These are phyloP conservation scores for Stramonita haemastoma DNA, from an alignment of 2,888 invertebrate species.

Conservation along the genomic window DNA sequence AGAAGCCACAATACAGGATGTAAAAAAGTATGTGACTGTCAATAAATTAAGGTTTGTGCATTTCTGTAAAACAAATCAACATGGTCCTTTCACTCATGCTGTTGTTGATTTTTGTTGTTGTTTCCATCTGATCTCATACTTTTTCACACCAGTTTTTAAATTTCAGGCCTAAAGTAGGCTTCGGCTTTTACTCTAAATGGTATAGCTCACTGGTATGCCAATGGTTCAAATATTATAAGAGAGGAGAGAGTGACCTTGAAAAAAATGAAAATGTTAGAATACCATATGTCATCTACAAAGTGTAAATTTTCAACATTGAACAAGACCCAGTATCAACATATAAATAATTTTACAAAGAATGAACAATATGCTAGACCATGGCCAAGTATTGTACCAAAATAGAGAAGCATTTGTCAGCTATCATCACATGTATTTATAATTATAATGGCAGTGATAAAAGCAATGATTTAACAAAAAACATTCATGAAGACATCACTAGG, in stretches of 20 bases:
- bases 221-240: too few relatives aligned
- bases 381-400: constrained; percentile 2
- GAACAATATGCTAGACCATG: not conserved
- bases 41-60: too few relatives aligned
- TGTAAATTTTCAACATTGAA: not conserved
- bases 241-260: too few relatives aligned
- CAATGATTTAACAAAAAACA: not conserved
- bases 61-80: too few relatives aligned
- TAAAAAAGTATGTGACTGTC: too few relatives aligned
- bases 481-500: not conserved
- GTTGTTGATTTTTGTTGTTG: too few relatives aligned
- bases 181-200: not conserved
- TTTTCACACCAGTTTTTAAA: too few relatives aligned
- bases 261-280: not conserved
- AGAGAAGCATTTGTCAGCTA: not conserved
- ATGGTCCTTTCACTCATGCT: too few relatives aligned
- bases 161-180: too few relatives aligned
- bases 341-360: constrained; percentile 4
- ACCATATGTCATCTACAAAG: not conserved
- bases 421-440: not conserved
- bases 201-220: not conserved
- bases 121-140: too few relatives aligned
- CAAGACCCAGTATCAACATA: not conserved
- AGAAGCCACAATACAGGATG: too few relatives aligned
- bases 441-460: constrained; percentile 34